phyloP scores from a whole-genome alignment of 2,888 invertebrate species.

The Malacosoma neustria region DNA sequence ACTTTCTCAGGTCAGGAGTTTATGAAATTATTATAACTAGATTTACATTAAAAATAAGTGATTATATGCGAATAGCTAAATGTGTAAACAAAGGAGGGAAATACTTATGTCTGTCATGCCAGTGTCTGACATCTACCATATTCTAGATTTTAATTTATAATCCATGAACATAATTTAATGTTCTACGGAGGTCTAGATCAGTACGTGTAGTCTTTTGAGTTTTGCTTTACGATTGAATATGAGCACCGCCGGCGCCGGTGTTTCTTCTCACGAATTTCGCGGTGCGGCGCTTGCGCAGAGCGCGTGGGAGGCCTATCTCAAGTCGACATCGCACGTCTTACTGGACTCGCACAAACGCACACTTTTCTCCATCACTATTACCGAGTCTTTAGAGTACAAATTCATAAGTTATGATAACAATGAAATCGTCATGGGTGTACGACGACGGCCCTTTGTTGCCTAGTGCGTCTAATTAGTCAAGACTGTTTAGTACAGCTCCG shows the following conservation, averaged over 20 bases:
- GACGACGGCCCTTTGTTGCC: constrained; percentile 58
- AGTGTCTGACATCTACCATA: too few species aligned
- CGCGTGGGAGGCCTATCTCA: constrained; percentile 67
- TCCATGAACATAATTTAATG: not conserved
- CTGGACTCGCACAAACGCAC: constrained; percentile 30
- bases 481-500: constrained; percentile 62
- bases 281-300: constrained; percentile 57
- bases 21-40: too few species aligned
- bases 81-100: too few species aligned
- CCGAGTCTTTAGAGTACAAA: constrained; percentile 27
- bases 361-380: constrained; percentile 24
- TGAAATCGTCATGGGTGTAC: constrained; percentile 24
- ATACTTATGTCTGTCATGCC: too few species aligned
- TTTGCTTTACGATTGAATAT: constrained; percentile 30
- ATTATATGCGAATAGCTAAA: too few species aligned
- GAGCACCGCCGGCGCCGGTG: constrained; percentile 44
- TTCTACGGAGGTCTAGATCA: not conserved
- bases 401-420: constrained; percentile 16
- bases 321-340: constrained; percentile 58
- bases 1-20: too few species aligned
- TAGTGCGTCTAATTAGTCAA: constrained; percentile 72
- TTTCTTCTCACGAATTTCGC: constrained; percentile 70
- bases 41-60: too few species aligned
- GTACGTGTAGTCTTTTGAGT: not conserved
- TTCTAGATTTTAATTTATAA: not conserved